Base-by-base conservation (phyloP, 2,113 vertebrate species). In the Hemichromis elongatus region DNA sequence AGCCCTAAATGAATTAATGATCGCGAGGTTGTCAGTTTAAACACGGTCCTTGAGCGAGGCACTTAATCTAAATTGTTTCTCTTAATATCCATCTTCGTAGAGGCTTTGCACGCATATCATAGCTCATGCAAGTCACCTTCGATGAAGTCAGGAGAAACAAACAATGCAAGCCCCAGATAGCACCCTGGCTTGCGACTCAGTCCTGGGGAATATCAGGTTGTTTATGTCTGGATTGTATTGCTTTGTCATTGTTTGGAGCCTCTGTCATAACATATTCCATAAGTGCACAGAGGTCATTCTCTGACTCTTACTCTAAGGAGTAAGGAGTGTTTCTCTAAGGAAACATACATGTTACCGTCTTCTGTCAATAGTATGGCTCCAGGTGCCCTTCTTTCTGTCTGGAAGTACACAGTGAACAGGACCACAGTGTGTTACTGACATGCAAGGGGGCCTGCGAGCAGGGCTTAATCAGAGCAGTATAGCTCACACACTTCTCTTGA, bases 31-130 rank as follows among this genome's bases (percentile, higher is more conserved):
- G 93, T 91, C 92, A 92, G 93, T 94, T 92, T 83, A 93, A 88
- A 93, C 78, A 59, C 84, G 61, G 93, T 93, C 95, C 93, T 95
- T 95, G 92, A 91, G 86, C 16, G 81, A 89, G 88, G 80, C 90
- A 90, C 90, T 94, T 93, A 83, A 93, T 94, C 89, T 88, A 91
- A 91, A 94, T 86, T 70, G 87, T 93, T 92, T 93, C 88, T 86
- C 85, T 94, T 92, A 92, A 94, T 94, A 95, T 94, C 93, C 89
- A 90, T 95, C 92, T 94, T 90, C 73, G 84, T 92, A 91, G 93
- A 93, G 73, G 77, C 86, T 90, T 92, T 91, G 89, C 37, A 87
- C 85, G 79, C 92, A 90, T 85, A 86, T 87, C 84, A 77, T 61
- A 82, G 90, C 84, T 92, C 92, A 86, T 84, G 77, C 86, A 92